Evolutionary conservation across 1,140 invertebrate genomes (phyloP), one percentile per base, ranked within the genome.

Genomic region (Anastatus disparis): DNA sequence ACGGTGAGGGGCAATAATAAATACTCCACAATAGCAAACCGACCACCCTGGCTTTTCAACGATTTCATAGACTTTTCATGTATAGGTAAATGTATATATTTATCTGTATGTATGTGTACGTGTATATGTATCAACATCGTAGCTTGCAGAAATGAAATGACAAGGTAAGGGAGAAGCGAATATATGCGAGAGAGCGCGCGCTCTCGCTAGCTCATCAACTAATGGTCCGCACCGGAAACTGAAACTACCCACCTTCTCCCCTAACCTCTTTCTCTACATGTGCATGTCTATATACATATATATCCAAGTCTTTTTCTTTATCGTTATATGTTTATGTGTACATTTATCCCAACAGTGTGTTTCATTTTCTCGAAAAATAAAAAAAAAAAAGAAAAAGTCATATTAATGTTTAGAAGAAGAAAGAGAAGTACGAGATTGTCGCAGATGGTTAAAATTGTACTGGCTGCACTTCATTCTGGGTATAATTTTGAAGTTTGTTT

Each of bases 211-310:
- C 83, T 86, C 84, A 86, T 86, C 85, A 86, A 85, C 85, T 86
- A 86, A 86, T 86, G 84, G 84, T 79, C 84, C 83, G 81, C 76
- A 84, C 82, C 81, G 82, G 81, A 84, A n/a, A 84, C 80, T 78
- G 73, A 82, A n/a, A 78, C 78, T 80, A 69, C 75, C 78, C 78
- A 70, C 69, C 24, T 52, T 56, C 64, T 42, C 35, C n/a, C 7
- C 46, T 13, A 24, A 35, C 52, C 40, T 20, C 44, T 48, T 20
- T 31, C 35, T 13, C 31, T 22, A 13, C n/a, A n/a, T n/a, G n/a
- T n/a, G n/a, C n/a, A n/a, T n/a, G n/a, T n/a, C n/a, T n/a, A n/a
- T n/a, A n/a, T n/a, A n/a, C n/a, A n/a, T n/a, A n/a, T n/a, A n/a
- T n/a, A n/a, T n/a, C n/a, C n/a, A n/a, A n/a, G 1, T 20, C 42